Evolutionary conservation across 2,888 invertebrate genomes (phyloP).

Genomic region (Volucella bombylans): DNA sequence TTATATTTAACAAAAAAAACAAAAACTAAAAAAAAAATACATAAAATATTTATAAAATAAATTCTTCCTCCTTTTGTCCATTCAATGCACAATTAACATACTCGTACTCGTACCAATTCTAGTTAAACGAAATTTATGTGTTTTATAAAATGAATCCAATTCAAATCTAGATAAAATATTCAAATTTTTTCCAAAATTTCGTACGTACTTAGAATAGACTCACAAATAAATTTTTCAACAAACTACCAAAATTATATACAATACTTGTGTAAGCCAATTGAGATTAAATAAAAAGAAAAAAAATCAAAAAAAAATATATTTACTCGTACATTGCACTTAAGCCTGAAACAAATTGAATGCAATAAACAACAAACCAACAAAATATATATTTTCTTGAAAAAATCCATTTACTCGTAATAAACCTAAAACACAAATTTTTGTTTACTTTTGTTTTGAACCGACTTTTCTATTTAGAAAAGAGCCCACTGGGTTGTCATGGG

Average conservation of each 20-base stretch:
- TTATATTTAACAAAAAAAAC: too few species aligned
- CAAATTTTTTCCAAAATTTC: constrained; percentile 64
- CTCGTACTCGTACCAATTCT: constrained; percentile 35
- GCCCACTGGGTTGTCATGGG: background rate
- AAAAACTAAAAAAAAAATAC: constrained; percentile 2
- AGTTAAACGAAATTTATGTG: constrained; percentile 56
- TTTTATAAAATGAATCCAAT: constrained; percentile 44
- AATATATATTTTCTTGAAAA: constrained; percentile 39
- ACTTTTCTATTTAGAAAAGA: background rate
- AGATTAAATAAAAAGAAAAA: background rate
- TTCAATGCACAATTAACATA: constrained; percentile 63
- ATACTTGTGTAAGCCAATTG: background rate
- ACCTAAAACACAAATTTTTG: constrained; percentile 5
- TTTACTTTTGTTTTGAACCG: background rate
- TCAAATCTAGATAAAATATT: constrained; percentile 58
- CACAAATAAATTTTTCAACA: constrained; percentile 39
- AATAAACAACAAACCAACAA: constrained; percentile 31
- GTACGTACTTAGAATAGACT: constrained; percentile 62
- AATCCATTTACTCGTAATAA: constrained; percentile 39
- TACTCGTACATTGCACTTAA: constrained; percentile 52
- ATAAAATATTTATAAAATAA: constrained; percentile 11
- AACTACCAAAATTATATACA: background rate
- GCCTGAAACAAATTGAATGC: constrained; percentile 57
- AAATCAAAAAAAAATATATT: background rate
- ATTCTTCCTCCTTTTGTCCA: constrained; percentile 68